Evolutionary conservation across 2,113 vertebrate genomes (phyloP).

Genomic region (Agelaius tricolor): DNA sequence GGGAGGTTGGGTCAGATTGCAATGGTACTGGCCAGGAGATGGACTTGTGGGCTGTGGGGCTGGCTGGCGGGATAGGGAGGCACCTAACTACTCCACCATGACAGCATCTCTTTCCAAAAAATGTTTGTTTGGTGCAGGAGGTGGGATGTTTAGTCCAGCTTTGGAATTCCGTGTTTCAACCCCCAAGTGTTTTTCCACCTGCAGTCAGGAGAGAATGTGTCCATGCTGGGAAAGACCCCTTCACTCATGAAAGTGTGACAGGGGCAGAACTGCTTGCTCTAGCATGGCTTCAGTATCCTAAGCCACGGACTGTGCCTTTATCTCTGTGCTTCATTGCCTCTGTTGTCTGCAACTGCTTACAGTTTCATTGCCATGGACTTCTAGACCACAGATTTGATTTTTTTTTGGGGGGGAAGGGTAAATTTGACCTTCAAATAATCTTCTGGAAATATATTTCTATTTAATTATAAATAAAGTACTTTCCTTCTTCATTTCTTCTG

Average conservation of each 20-base stretch:
- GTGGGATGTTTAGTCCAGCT: background rate
- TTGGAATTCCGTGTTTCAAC: background rate
- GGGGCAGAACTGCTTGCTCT: background rate
- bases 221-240: background rate
- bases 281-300: background rate
- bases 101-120: background rate
- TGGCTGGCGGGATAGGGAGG: fast-evolving
- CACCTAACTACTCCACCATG: fast-evolving
- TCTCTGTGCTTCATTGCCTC: background rate
- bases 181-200: background rate
- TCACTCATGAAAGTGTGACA: fast-evolving
- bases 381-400: background rate
- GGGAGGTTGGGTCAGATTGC: background rate
- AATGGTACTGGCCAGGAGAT: fast-evolving
- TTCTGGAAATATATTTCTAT: background rate
- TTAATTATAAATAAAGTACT: background rate
- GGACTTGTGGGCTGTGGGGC: fast-evolving
- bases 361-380: background rate
- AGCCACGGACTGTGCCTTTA: background rate
- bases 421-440: background rate
- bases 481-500: background rate
- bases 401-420: fast-evolving
- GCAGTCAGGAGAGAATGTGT: fast-evolving
- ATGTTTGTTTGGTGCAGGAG: background rate
- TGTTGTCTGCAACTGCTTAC: background rate